Evolutionary conservation across 2,888 invertebrate genomes (phyloP).

Genomic region (Onthophagus sagittarius): DNA sequence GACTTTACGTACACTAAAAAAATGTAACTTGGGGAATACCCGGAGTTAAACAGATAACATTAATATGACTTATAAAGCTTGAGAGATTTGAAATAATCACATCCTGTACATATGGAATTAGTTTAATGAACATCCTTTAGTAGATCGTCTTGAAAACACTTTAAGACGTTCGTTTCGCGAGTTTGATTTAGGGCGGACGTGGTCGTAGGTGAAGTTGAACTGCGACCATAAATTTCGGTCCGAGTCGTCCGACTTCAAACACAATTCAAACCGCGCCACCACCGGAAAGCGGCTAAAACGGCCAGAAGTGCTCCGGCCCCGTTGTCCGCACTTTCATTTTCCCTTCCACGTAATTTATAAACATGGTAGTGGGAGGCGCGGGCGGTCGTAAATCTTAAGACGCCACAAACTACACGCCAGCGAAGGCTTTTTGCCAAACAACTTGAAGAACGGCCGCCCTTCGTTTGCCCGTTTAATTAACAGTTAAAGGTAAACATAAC

Average conservation of each 20-base stretch:
- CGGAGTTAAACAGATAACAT: too few relatives aligned
- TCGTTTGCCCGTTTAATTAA: neutral
- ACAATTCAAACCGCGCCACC: neutral
- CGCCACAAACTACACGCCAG: neutral
- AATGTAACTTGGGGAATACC: too few relatives aligned
- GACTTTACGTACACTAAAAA: too few relatives aligned
- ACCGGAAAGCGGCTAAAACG: neutral
- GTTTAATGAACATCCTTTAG: neutral
- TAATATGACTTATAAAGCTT: too few relatives aligned
- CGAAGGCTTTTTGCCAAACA: neutral
- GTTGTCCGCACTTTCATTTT: neutral
- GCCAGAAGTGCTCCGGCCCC: neutral
- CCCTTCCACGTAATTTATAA: neutral
- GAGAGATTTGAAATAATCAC: too few relatives aligned
- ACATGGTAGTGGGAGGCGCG: neutral
- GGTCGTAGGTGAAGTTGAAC: neutral
- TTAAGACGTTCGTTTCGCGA: neutral
- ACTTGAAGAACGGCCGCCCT: neutral
- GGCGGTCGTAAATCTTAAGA: neutral
- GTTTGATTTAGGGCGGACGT: neutral
- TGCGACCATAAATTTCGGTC: neutral
- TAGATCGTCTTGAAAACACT: neutral
- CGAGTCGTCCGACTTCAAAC: neutral
- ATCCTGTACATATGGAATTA: neutral
- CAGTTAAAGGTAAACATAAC: neutral